These are phyloP conservation scores for Albula glossodonta DNA, from an alignment of 2,113 vertebrate species.

Conservation along the genomic window DNA sequence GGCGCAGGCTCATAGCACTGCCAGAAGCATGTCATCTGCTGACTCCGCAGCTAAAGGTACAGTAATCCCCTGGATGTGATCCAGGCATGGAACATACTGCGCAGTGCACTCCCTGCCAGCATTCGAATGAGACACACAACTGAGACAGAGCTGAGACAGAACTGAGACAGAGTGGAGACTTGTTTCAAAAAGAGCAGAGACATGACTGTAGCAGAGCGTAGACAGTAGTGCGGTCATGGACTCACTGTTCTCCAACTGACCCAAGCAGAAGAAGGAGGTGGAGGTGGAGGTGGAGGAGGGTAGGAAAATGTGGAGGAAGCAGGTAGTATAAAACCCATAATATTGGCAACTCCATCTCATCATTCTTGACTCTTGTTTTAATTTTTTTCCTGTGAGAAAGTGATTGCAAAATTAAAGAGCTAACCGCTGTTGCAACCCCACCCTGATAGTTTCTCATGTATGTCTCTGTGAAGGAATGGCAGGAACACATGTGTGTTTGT, in stretches of 20 bases:
- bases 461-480: background rate
- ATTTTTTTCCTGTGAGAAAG: background rate
- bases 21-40: background rate
- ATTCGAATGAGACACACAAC: background rate
- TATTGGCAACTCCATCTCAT: background rate
- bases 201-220: background rate
- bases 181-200: background rate
- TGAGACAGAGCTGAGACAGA: background rate
- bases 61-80: background rate
- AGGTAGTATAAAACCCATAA: background rate
- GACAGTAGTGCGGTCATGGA: background rate
- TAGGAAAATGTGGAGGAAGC: background rate
- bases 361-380: background rate
- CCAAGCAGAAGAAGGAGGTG: no score
- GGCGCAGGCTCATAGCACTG: background rate
- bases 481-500: background rate
- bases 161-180: background rate
- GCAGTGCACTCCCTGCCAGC: background rate
- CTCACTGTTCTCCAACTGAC: no score
- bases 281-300: no score
- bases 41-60: background rate
- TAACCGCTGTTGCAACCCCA: background rate
- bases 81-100: background rate
- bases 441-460: background rate
- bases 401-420: background rate